Evolutionary conservation across 2,113 vertebrate species (phyloP).

Genomic region (Grantiella picta): DNA sequence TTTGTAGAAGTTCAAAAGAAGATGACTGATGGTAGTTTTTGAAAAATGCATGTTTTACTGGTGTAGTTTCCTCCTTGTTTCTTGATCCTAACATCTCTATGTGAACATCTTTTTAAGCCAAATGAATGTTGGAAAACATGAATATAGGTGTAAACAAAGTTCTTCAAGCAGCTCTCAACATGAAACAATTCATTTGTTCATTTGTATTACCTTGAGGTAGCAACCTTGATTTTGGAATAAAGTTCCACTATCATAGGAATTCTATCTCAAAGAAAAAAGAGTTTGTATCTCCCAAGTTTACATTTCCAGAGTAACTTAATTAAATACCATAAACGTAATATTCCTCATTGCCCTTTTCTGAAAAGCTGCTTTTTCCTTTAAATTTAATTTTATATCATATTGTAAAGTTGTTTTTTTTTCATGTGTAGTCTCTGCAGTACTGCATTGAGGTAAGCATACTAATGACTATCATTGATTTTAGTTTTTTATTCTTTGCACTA

Average conservation of each 20-base stretch:
- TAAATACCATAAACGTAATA: background rate
- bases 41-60: background rate
- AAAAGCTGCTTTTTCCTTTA: background rate
- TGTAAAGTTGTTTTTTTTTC: background rate
- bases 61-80: background rate
- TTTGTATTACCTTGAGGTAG: background rate
- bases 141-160: background rate
- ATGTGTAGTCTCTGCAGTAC: background rate
- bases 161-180: background rate
- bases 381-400: background rate
- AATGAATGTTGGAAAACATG: background rate
- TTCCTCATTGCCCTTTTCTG: background rate
- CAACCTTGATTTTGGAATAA: background rate
- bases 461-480: background rate
- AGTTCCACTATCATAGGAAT: background rate
- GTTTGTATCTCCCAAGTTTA: background rate
- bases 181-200: background rate
- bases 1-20: slow-evolving; percentile 24
- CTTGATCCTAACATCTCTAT: background rate
- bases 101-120: background rate
- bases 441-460: background rate
- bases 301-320: background rate
- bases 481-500: background rate
- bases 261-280: background rate
- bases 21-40: background rate